phyloP scores from a whole-genome alignment of 2,888 invertebrate species.

The Dendrolimus pini region DNA sequence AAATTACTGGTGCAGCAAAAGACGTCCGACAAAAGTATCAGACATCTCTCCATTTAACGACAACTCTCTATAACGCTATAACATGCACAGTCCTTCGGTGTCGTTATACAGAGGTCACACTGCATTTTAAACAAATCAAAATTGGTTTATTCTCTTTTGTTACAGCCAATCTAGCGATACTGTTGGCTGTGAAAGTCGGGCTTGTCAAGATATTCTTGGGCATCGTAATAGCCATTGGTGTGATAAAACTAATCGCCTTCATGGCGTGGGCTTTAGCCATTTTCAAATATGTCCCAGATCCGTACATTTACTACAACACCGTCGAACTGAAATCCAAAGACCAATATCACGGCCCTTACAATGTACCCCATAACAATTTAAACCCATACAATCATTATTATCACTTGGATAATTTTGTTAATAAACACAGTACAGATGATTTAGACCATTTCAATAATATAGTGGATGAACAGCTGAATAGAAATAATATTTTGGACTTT shows the following conservation, averaged over 20 bases:
- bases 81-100: too few relatives aligned
- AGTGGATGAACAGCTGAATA: neutral
- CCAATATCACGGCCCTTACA: constrained; percentile 5
- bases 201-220: constrained; percentile 53
- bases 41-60: too few relatives aligned
- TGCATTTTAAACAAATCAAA: neutral
- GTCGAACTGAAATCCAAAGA: constrained; percentile 10
- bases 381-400: constrained; percentile 3
- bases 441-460: neutral
- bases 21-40: too few relatives aligned
- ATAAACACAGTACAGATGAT: neutral
- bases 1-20: too few relatives aligned
- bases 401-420: neutral
- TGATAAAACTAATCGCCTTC: constrained; percentile 46
- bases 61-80: too few relatives aligned
- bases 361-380: neutral
- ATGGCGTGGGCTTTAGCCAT: constrained; percentile 56
- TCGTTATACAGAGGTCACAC: too few relatives aligned
- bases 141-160: constrained; percentile 36
- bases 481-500: constrained; percentile 8
- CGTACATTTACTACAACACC: constrained; percentile 36
- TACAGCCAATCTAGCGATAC: constrained; percentile 58
- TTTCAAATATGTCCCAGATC: constrained; percentile 50
- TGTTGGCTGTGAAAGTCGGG: constrained; percentile 54
- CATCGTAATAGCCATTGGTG: constrained; percentile 41